phyloP scores from a whole-genome alignment of 2,797 vertebrate genomes.

The Okamejei kenojei region DNA sequence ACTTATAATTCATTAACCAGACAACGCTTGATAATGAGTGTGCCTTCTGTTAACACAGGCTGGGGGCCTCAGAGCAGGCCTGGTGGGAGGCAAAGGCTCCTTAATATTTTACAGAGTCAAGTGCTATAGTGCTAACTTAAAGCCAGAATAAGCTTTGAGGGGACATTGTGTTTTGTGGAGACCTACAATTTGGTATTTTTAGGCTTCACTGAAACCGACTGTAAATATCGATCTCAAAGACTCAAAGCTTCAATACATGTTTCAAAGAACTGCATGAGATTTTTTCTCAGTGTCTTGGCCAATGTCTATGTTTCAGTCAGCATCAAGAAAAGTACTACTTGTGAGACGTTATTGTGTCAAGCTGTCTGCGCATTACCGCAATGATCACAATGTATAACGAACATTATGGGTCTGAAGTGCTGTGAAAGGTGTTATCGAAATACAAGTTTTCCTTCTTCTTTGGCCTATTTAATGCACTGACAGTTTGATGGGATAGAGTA shows the following conservation, averaged over 20 bases:
- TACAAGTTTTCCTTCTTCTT: too few relatives aligned
- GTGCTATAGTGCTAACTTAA: not conserved
- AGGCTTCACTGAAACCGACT: not conserved
- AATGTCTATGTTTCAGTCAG: too few relatives aligned
- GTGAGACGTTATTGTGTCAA: too few relatives aligned
- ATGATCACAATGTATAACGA: too few relatives aligned
- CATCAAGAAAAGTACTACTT: too few relatives aligned
- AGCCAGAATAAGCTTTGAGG: not conserved
- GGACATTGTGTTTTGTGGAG: not conserved
- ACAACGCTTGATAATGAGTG: slow-evolving; percentile 5
- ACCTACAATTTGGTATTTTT: not conserved
- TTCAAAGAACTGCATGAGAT: too few relatives aligned
- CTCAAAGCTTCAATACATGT: too few relatives aligned
- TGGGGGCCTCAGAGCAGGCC: not conserved
- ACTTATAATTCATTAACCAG: slow-evolving; percentile 30
- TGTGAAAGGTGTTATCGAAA: too few relatives aligned
- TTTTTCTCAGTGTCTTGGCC: too few relatives aligned
- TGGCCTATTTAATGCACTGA: not conserved
- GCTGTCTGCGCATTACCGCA: too few relatives aligned
- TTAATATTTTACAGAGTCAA: slow-evolving; percentile 20
- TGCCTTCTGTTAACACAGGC: slow-evolving; percentile 13
- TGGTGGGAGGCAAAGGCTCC: not conserved
- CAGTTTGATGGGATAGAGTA: not conserved
- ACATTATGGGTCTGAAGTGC: too few relatives aligned
- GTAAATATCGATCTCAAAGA: not conserved